A percentile compares a stretch with the other conserved stretches of the same genome.
Conservation (phyloP, 2,888 invertebrate species). For the Microctonus hyperodae region DNA sequence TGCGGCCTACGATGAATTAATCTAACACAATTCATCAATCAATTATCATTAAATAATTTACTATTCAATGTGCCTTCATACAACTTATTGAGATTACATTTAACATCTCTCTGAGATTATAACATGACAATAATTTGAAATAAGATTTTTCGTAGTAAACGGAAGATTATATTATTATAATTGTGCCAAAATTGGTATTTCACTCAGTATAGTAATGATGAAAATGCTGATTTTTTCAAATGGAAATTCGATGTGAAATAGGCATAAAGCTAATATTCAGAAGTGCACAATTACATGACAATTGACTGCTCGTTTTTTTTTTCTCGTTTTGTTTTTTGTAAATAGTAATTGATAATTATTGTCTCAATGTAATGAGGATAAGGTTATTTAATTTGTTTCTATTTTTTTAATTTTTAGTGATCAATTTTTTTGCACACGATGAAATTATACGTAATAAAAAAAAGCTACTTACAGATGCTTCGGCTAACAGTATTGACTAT, state of each 20-base stretch:
- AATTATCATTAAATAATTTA: background rate
- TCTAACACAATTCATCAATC: slow-evolving; percentile 12
- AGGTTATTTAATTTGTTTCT: background rate
- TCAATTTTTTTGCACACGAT: background rate
- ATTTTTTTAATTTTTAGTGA: background rate
- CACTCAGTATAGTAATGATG: background rate
- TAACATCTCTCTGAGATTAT: slow-evolving; percentile 25
- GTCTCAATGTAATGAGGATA: background rate
- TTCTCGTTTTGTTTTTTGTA: slow-evolving; percentile 3
- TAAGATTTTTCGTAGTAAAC: background rate
- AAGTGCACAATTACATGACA: background rate
- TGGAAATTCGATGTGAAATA: slow-evolving; percentile 6
- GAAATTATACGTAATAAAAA: slow-evolving; percentile 26
- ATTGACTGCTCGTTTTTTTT: background rate
- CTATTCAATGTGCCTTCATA: slow-evolving; percentile 3
- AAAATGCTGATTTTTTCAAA: background rate
- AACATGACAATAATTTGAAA: background rate
- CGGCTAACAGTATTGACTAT: slow-evolving; percentile 46
- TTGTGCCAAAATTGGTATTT: background rate
- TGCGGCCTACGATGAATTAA: slow-evolving; percentile 10
- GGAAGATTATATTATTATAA: background rate
- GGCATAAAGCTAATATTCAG: background rate
- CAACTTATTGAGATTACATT: background rate
- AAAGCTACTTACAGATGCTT: slow-evolving; percentile 36
- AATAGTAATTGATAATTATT: slow-evolving; percentile 20